These are phyloP conservation scores for Mycogona germanica DNA, from an alignment of 2,888 invertebrate species.

Conservation along the genomic window DNA sequence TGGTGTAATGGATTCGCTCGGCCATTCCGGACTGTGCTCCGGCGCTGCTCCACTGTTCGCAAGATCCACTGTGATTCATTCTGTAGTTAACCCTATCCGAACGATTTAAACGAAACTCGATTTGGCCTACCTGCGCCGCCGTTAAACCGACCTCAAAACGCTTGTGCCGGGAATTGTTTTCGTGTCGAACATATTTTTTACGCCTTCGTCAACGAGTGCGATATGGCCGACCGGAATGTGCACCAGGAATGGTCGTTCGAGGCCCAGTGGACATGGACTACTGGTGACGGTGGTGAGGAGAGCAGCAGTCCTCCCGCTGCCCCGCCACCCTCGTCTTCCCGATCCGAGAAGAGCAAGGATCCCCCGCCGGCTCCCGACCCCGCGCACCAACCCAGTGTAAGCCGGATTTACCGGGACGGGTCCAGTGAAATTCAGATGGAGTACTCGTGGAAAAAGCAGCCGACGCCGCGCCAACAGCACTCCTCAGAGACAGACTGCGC, in stretches of 20 bases:
- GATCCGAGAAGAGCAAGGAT: constrained; percentile 5
- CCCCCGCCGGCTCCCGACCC: neutral
- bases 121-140: too few species aligned
- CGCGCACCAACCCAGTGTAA: constrained; percentile 9
- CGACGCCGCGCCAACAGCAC: neutral
- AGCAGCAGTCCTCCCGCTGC: neutral
- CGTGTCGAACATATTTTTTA: too few species aligned
- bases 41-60: too few species aligned
- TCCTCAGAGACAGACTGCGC: neutral
- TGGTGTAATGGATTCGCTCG: too few species aligned
- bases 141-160: too few species aligned
- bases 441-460: constrained; percentile 16
- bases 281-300: constrained; percentile 2
- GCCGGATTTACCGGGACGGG: constrained; percentile 11
- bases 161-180: too few species aligned
- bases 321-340: constrained; percentile 21
- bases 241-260: constrained; percentile 19
- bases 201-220: too few species aligned
- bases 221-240: constrained; percentile 14
- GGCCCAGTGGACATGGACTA: constrained; percentile 20
- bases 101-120: too few species aligned
- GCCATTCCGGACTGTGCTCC: too few species aligned
- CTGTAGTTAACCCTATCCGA: too few species aligned
- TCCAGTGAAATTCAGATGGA: constrained; percentile 17
- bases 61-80: too few species aligned